These are phyloP conservation scores for Cantharis rustica DNA, from an alignment of 2,888 invertebrate species.

Conservation along the genomic window DNA sequence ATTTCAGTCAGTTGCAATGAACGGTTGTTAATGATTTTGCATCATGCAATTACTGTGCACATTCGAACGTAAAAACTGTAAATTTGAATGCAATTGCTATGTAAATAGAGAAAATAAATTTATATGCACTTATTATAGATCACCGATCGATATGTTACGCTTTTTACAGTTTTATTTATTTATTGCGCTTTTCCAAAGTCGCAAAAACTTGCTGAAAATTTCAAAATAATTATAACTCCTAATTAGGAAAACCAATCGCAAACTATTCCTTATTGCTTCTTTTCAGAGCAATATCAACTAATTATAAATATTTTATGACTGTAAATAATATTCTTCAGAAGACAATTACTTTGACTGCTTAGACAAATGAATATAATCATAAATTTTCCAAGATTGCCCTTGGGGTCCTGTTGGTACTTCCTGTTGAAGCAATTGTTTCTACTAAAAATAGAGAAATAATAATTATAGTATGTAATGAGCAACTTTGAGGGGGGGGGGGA, in stretches of 20 bases:
- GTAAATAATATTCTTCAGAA: too few relatives aligned
- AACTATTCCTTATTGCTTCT: not conserved
- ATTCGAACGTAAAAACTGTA: not conserved
- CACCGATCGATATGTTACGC: not conserved
- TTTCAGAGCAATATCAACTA: too few relatives aligned
- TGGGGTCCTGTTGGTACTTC: too few relatives aligned
- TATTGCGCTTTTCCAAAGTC: not conserved
- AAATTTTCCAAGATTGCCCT: too few relatives aligned
- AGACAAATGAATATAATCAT: too few relatives aligned
- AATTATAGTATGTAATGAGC: too few relatives aligned
- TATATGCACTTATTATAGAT: not conserved
- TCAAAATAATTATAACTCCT: too few relatives aligned
- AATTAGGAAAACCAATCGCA: not conserved
- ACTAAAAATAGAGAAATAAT: too few relatives aligned
- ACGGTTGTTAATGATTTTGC: not conserved
- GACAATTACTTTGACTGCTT: too few relatives aligned
- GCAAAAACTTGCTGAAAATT: not conserved
- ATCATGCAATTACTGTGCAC: not conserved
- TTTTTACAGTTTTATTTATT: not conserved
- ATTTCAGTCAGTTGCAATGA: not conserved
- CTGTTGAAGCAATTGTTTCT: too few relatives aligned
- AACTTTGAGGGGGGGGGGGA: too few relatives aligned
- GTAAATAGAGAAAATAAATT: not conserved
- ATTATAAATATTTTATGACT: too few relatives aligned
- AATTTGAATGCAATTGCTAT: not conserved